phyloP scores from a whole-genome alignment of 2,113 vertebrate species.

The Melanerpes formicivorus region DNA sequence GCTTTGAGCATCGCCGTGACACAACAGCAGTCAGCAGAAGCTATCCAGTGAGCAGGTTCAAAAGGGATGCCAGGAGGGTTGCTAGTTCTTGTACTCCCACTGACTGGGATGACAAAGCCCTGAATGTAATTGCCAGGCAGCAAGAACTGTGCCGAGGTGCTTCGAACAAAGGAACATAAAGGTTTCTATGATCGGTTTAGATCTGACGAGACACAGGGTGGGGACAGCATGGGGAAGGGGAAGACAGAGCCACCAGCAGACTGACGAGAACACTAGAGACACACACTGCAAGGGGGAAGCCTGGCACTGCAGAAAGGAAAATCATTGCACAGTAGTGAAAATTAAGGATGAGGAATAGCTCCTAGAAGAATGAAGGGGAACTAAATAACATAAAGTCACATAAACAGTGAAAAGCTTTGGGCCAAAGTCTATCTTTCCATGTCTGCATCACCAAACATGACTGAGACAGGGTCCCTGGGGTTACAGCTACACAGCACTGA shows the following conservation, averaged over 20 bases:
- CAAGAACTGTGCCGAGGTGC: not conserved
- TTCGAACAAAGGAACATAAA: not conserved
- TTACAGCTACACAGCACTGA: not conserved
- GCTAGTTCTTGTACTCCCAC: constrained; percentile 33
- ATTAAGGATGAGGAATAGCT: not conserved
- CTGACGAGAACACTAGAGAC: not conserved
- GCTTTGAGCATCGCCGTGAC: constrained; percentile 42
- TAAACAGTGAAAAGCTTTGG: not conserved
- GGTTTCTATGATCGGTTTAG: constrained; percentile 5
- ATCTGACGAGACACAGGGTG: not conserved
- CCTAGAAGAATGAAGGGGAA: not conserved
- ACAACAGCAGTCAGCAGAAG: constrained; percentile 22
- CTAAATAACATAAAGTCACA: not conserved
- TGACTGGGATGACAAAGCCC: constrained; percentile 49
- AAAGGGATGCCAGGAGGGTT: constrained; percentile 8
- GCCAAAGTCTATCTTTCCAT: not conserved
- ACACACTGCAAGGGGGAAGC: not conserved
- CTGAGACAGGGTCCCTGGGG: fast-evolving
- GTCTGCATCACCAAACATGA: not conserved
- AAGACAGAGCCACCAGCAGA: not conserved
- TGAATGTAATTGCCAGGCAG: constrained; percentile 24
- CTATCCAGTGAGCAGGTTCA: not conserved
- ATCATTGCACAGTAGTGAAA: not conserved
- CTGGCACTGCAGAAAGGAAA: not conserved
- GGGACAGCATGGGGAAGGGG: not conserved